A percentile compares a stretch with the other conserved stretches of the same genome.
Evolutionary conservation across 2,797 vertebrate species (phyloP).

Genomic region (Sternarchorhynchus goeldii): DNA sequence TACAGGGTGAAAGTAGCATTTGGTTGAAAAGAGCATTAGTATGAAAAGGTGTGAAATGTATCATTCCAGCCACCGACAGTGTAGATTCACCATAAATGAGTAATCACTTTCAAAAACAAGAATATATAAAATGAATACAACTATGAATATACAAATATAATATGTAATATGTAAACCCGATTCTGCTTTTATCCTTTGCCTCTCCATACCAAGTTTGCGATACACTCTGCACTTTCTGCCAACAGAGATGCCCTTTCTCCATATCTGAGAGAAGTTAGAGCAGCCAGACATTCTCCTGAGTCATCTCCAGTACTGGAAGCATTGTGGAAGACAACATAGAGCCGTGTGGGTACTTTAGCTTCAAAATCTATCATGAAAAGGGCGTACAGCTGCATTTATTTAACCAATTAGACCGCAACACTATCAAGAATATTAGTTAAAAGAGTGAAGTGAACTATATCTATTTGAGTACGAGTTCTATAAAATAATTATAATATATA

Average conservation of each 20-base stretch:
- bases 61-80: too few species aligned
- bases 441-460: background rate
- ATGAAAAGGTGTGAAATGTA: too few species aligned
- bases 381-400: background rate
- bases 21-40: too few species aligned
- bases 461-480: too few species aligned
- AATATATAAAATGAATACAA: too few species aligned
- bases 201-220: slow-evolving; percentile 65
- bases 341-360: too few species aligned
- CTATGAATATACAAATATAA: too few species aligned
- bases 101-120: too few species aligned
- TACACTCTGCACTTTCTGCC: slow-evolving; percentile 85
- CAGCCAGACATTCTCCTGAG: background rate
- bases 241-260: slow-evolving; percentile 87
- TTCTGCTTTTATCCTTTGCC: background rate
- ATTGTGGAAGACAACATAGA: too few species aligned
- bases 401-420: background rate
- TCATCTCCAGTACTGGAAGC: background rate
- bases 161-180: slow-evolving; percentile 5
- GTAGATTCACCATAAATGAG: too few species aligned
- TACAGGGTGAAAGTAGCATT: background rate
- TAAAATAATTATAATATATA: background rate
- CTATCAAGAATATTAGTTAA: background rate
- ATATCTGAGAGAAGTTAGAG: slow-evolving; percentile 73
- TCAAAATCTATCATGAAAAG: background rate